Base-by-base conservation (phyloP, 1,140 invertebrate species). In the Drosophila kepulauana region DNA sequence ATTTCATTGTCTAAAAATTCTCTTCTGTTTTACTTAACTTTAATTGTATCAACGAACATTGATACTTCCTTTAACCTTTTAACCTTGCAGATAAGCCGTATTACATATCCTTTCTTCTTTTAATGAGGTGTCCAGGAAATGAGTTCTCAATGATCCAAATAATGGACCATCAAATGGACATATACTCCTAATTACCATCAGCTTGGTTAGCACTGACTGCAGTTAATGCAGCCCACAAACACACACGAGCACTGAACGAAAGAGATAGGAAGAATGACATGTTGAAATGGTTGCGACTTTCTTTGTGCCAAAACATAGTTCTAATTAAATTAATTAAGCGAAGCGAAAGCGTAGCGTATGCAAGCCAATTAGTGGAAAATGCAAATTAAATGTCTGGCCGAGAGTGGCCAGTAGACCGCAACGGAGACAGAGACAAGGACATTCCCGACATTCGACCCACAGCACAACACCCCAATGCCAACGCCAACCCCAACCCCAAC, bases 251-350 rank as follows among this genome's bases (percentile, higher is more conserved):
- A 33, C 25, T 51, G n/a, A 54, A 7, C 8, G n/a, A 13, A 28
- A 25, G 25, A n/a, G 25, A 54, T 68, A 56, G 59, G 52, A 72
- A 67, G 66, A 78, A 15, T 59, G 64, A 66, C 46, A 75, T 78
- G 61, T 75, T 75, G 68, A 54, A 74, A 64, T 54, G 52, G 49
- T 73, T 79, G 78, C 54, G 64, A 70, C 52, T 80, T 78, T 73
- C 78, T 88, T 82, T 88, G 84, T 80, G 76, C 73, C 61, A 64
- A 70, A 87, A 82, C 71, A 85, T 89, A 88, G 89, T 88, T 81
- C 78, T 85, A 89, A 88, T 88, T 84, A 88, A 89, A 88, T 88
- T 85, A 88, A 89, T 88, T 88, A 89, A 75, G 81, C 85, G 81
- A 75, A 84, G 75, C 78, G 78, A 72, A 78, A 89, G 75, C 78